Base-by-base conservation (phyloP, 2,113 vertebrate species). In the Kryptolebias marmoratus region DNA sequence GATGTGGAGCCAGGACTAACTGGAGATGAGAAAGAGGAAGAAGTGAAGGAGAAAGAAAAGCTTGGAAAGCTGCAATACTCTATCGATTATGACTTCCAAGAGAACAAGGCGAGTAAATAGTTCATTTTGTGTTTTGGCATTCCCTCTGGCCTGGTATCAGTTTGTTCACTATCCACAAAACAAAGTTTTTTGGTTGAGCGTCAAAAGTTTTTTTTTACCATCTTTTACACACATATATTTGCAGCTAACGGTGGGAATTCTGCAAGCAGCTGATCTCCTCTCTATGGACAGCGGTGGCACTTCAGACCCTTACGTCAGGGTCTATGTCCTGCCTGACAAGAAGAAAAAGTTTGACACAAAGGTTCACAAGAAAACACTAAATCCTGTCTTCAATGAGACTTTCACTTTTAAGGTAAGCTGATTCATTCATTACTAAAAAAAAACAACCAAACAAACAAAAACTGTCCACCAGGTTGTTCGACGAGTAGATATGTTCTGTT, bases 261-360 rank as follows among this genome's bases (percentile, higher is more conserved):
- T 99, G 72, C 97, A 99, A 93, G 97, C 97, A 0, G 97, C 97
- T 0, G 97, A 99, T 12, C 94, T 99, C 57, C 96, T 98, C 3
- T 96, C 97, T 54, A 89, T 99, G 94, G 97, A 99, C 91, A 96
- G 97, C 75, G 96, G 97, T 0, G 97, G 97, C 81, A 99, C 97
- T 8, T 99, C 97, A 0, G 97, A 99, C 81, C 97, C 97, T 0
- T 99, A 99, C 0, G 97, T 99, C 74, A 99, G 98, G 83, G 95
- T 99, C 76, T 98, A 95, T 75, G 94, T 99, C 61, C 95, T 99
- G 53, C 97, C 97, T 1, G 97, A 99, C 93, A 99, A 99, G 92
- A 99, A 99, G 92, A 98, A 99, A 75, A 98, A 99, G 83, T 97
- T 91, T 0, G 97, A 98, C 91, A 99, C 97, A 77, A 99, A 99